phyloP scores from a whole-genome alignment of 1,140 invertebrate species.

The Drosophila burlai region DNA sequence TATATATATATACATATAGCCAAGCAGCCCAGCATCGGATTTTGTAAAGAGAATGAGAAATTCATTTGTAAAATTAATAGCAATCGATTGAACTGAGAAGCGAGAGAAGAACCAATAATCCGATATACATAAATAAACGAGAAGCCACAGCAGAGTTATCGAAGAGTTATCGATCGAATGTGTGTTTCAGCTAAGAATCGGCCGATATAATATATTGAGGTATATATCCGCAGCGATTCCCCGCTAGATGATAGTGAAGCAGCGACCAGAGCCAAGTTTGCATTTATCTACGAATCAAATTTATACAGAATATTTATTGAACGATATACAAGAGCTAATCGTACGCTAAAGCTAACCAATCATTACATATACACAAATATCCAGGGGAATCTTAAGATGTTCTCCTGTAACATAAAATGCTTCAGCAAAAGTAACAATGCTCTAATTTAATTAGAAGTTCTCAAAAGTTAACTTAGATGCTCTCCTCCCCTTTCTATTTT shows the following conservation, averaged over 20 bases:
- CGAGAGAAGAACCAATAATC: constrained; percentile 33
- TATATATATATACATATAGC: constrained; percentile 32
- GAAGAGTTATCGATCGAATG: constrained; percentile 18
- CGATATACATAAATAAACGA: constrained; percentile 36
- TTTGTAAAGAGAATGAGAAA: constrained; percentile 53
- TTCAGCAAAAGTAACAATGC: constrained; percentile 47
- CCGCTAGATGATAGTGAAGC: constrained; percentile 15
- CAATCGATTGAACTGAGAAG: constrained; percentile 18
- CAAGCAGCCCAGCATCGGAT: constrained; percentile 50
- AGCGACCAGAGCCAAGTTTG: constrained; percentile 73
- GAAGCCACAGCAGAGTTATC: constrained; percentile 35
- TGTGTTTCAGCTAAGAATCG: constrained; percentile 41
- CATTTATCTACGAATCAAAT: constrained; percentile 76
- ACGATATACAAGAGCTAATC: constrained; percentile 59
- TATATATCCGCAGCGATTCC: constrained; percentile 29
- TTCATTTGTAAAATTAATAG: constrained; percentile 58
- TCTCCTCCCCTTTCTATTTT: constrained; percentile 4
- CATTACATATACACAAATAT: constrained; percentile 28
- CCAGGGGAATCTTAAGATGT: neutral
- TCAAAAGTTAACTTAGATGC: constrained; percentile 20
- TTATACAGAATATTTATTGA: constrained; percentile 77
- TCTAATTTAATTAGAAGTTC: constrained; percentile 79
- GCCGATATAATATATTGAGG: constrained; percentile 43
- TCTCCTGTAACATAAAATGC: constrained; percentile 26
- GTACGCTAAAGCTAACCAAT: constrained; percentile 56